Conservation (phyloP, 2,888 invertebrate species). For the Capitulum mitella region DNA sequence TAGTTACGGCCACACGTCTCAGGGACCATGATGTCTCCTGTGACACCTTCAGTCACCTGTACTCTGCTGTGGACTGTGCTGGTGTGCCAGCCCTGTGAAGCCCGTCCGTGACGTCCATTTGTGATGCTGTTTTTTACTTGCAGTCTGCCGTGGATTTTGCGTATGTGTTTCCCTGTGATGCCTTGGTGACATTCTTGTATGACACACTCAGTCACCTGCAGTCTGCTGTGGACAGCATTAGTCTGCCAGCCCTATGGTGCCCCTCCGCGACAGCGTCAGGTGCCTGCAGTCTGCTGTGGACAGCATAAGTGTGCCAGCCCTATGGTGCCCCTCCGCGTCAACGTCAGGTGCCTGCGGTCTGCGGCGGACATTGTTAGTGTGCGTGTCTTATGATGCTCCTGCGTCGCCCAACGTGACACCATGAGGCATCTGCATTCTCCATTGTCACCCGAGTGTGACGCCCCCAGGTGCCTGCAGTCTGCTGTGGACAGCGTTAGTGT, state of each 20-base stretch:
- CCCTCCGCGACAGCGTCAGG: background rate
- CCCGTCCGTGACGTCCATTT: too few species aligned
- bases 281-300: background rate
- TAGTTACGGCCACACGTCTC: too few species aligned
- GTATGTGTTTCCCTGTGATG: too few species aligned
- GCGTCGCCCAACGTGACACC: background rate
- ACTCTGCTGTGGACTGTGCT: too few species aligned
- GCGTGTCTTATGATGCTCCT: background rate
- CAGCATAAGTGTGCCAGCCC: background rate
- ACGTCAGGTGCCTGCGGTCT: background rate
- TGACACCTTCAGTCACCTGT: background rate
- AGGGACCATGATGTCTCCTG: too few species aligned
- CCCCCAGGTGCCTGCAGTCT: constrained; percentile 65
- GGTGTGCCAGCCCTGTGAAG: too few species aligned
- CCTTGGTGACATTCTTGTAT: too few species aligned
- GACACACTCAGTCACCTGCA: background rate
- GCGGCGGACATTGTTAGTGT: background rate
- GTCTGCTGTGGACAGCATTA: too few species aligned
- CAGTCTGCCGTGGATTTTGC: too few species aligned
- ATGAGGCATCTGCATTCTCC: background rate
- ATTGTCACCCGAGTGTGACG: background rate
- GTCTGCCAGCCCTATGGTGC: too few species aligned
- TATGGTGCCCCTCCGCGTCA: background rate
- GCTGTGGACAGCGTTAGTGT: constrained; percentile 83
- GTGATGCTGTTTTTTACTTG: too few species aligned